phyloP scores from a whole-genome alignment of 1,140 invertebrate genomes.

The Cydia pomonella region DNA sequence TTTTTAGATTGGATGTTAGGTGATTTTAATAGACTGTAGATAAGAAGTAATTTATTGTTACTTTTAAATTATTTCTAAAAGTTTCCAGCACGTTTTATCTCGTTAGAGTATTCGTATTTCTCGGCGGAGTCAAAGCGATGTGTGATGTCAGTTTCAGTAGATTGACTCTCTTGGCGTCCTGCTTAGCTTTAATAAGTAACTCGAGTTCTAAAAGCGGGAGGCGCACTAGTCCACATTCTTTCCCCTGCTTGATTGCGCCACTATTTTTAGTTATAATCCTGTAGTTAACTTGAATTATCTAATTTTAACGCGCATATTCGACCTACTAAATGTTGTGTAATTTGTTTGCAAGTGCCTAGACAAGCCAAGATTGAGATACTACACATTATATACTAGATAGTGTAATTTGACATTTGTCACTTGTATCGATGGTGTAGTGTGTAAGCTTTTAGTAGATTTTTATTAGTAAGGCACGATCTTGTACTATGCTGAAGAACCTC shows the following conservation, averaged over 20 bases:
- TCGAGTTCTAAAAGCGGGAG: neutral
- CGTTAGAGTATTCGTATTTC: conserved; percentile 52
- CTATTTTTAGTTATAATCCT: conserved; percentile 8
- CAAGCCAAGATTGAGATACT: conserved; percentile 22
- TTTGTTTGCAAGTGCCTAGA: conserved; percentile 1
- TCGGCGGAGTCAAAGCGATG: conserved; percentile 46
- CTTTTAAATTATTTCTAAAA: conserved; percentile 76
- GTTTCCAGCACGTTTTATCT: conserved; percentile 65
- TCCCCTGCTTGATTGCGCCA: neutral
- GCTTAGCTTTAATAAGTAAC: conserved; percentile 76
- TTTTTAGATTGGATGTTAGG: conserved; percentile 67
- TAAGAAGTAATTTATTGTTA: conserved; percentile 77
- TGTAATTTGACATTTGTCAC: conserved; percentile 16
- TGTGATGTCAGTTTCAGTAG: conserved; percentile 48
- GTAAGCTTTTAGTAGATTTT: conserved; percentile 16
- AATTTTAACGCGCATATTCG: neutral
- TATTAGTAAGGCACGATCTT: neutral
- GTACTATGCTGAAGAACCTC: neutral
- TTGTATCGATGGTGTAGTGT: conserved; percentile 18
- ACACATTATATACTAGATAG: conserved; percentile 11
- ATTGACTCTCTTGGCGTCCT: conserved; percentile 66
- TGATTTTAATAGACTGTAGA: conserved; percentile 74
- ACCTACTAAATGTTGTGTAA: neutral
- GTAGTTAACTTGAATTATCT: neutral
- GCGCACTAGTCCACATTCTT: conserved; percentile 23